Evolutionary conservation across 1,140 invertebrate genomes (phyloP).

Genomic region (Macrotrachela quadricornifera): DNA sequence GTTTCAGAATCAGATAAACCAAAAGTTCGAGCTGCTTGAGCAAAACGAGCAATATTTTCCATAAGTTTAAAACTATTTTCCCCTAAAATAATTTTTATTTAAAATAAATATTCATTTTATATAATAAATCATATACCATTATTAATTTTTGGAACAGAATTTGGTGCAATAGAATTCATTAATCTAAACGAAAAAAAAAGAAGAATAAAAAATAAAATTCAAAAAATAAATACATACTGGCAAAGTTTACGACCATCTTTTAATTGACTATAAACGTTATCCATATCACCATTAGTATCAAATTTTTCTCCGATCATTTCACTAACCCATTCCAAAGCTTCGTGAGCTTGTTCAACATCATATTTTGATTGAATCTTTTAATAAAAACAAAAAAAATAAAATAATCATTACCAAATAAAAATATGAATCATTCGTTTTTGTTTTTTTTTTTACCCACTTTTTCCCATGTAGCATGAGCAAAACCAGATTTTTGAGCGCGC

Average conservation of each 20-base stretch:
- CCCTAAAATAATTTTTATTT: too few relatives aligned
- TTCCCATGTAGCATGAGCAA: too few relatives aligned
- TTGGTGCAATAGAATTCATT: background rate
- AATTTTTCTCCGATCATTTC: conserved; percentile 8
- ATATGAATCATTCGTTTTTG: too few relatives aligned
- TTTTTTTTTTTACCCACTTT: too few relatives aligned
- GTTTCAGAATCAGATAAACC: conserved; percentile 81
- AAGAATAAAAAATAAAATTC: background rate
- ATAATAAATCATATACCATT: background rate
- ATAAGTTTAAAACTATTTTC: conserved; percentile 35
- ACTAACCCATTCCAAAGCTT: conserved; percentile 12
- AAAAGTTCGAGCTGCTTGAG: conserved; percentile 51
- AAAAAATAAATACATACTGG: background rate
- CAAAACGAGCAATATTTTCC: conserved; percentile 84
- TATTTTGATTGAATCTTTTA: conserved; percentile 11
- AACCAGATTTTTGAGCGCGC: too few relatives aligned
- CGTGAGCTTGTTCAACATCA: conserved; percentile 9
- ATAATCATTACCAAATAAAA: too few relatives aligned
- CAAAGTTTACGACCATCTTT: background rate
- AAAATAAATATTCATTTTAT: too few relatives aligned
- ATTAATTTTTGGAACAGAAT: background rate
- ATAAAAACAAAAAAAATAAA: background rate
- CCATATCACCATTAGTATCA: background rate
- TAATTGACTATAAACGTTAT: conserved; percentile 1
- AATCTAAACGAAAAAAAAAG: background rate